Conservation (phyloP, 2,888 invertebrate genomes). For the Protophormia terraenovae region DNA sequence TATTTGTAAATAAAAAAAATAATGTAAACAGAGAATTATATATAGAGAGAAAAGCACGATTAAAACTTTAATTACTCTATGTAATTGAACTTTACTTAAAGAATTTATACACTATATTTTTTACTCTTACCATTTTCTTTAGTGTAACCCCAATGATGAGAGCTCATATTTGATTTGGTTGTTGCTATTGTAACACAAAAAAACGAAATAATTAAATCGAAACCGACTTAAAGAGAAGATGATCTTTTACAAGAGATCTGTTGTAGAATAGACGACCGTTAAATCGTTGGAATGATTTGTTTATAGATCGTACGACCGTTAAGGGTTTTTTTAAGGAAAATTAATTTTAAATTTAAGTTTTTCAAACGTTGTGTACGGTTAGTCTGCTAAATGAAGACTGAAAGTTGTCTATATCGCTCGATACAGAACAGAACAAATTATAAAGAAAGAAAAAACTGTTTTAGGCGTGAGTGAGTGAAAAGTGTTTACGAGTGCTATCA, state of each 20-base stretch:
- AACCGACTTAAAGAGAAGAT: slow-evolving; percentile 7
- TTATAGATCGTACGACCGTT: slow-evolving; percentile 19
- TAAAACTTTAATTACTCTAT: background rate
- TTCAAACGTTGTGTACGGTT: slow-evolving; percentile 67
- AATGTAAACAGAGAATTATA: slow-evolving; percentile 50
- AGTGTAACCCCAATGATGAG: slow-evolving; percentile 76
- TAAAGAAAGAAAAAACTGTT: slow-evolving; percentile 51
- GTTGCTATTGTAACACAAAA: background rate
- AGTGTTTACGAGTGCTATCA: slow-evolving; percentile 33
- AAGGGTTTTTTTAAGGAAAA: background rate
- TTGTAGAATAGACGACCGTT: slow-evolving; percentile 5
- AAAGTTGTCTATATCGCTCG: slow-evolving; percentile 64
- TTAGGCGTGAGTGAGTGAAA: slow-evolving; percentile 55
- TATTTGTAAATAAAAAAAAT: slow-evolving; percentile 38
- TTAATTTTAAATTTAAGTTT: background rate
- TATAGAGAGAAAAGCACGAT: background rate
- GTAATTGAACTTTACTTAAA: slow-evolving; percentile 23
- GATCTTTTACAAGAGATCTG: background rate
- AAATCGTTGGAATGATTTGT: background rate
- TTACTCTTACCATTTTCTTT: slow-evolving; percentile 76
- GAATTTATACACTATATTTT: background rate
- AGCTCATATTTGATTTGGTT: slow-evolving; percentile 33
- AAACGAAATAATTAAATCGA: background rate
- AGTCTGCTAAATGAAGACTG: slow-evolving; percentile 77
- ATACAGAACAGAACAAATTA: slow-evolving; percentile 62